phyloP scores from a whole-genome alignment of 1,140 invertebrate species.

The Ooceraea biroi region DNA sequence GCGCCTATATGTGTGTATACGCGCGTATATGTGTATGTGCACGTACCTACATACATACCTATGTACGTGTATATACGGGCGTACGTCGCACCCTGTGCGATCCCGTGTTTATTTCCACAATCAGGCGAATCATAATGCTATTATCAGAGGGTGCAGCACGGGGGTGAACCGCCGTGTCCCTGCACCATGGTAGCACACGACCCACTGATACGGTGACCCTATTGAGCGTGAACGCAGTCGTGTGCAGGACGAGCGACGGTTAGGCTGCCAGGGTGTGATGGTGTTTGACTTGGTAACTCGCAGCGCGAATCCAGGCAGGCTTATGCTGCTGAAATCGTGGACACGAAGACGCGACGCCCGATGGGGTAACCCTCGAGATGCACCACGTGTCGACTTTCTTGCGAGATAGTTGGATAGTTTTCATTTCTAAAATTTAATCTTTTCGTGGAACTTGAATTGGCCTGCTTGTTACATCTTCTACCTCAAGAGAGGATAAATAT shows the following conservation, averaged over 20 bases:
- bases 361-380: background rate
- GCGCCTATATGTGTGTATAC: background rate
- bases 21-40: background rate
- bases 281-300: conserved; percentile 34
- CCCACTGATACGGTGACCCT: conserved; percentile 81
- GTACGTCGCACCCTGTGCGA: conserved; percentile 64
- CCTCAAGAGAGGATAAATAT: conserved; percentile 12
- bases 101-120: conserved; percentile 83
- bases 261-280: conserved; percentile 62
- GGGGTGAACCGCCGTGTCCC: conserved; percentile 69
- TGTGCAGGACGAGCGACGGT: conserved; percentile 52
- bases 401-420: no score
- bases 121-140: conserved; percentile 83
- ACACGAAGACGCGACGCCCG: background rate
- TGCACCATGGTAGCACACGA: conserved; percentile 69
- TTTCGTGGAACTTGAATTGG: no score
- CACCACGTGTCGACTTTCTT: no score
- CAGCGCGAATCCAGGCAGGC: background rate
- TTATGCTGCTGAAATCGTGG: no score
- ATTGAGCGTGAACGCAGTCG: conserved; percentile 69
- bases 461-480: no score
- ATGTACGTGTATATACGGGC: conserved; percentile 38
- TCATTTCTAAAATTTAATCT: no score
- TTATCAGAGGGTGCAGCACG: conserved; percentile 82
- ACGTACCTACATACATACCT: conserved; percentile 20